Evolutionary conservation across 2,888 invertebrate species (phyloP), one percentile per base, ranked within the genome.

Genomic region (Thelaira solivaga): DNA sequence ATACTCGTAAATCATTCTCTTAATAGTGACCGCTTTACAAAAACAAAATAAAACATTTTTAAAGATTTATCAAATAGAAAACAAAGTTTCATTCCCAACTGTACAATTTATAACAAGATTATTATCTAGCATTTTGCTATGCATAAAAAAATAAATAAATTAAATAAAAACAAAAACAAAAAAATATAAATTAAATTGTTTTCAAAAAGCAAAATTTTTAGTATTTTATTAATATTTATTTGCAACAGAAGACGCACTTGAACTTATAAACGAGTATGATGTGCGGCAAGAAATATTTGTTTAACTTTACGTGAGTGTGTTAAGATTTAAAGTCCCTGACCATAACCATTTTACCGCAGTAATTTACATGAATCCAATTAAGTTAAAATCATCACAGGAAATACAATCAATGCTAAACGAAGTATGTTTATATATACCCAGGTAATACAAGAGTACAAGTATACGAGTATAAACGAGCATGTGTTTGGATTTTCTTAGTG

Each of bases 321-420:
- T 59, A 61, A 43, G 61, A 20, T 49, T 53, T 71, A 34, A 62
- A 65, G 49, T 67, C 72, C 57, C 29, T 65, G 71, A 67, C 76
- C 67, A 76, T 61, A 72, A 72, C 71, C 61, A 71, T 76, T 76
- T 76, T 76, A 76, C 76, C 76, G 76, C 76, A 76, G 76, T 76
- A 76, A 76, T 76, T 76, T 72, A 72, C 71, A 76, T 76, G 71
- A 72, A 71, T 65, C 76, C 71, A 72, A 76, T 76, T 71, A 59
- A 80, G 76, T 76, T 80, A 59, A 76, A 72, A 65, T 80, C 72
- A 47, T 69, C 31, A 61, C 24, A 26, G 59, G 8, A 61, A 43
- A 10, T 49, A 11, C 68, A 69, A 59, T 69, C 7, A 49, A 49
- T 41, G 47, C 22, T 22, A 18, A 26, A n/a, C 3, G 10, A 11